Percentiles rank a stretch among this genome's conserved stretches.
Conservation (phyloP, 1,140 invertebrate species). For the Apis laboriosa region DNA sequence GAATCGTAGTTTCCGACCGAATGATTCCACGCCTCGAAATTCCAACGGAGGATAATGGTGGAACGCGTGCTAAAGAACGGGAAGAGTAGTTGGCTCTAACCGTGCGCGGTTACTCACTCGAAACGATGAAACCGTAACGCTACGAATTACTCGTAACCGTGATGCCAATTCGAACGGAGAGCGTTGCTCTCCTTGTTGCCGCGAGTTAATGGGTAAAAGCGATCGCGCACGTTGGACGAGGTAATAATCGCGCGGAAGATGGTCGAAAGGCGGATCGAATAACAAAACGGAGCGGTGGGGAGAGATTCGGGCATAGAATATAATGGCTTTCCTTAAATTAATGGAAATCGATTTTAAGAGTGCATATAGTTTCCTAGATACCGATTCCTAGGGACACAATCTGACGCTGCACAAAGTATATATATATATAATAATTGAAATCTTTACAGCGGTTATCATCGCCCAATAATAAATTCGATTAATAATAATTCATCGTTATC, state of each 20-base stretch:
- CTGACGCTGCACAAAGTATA: neutral
- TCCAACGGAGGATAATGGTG: too few species aligned
- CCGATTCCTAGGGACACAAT: neutral
- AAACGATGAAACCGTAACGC: constrained; percentile 28
- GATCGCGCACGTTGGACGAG: constrained; percentile 17
- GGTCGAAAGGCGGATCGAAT: neutral
- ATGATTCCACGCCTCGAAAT: too few species aligned
- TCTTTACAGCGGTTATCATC: neutral
- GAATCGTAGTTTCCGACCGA: too few species aligned
- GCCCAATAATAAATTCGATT: constrained; percentile 34
- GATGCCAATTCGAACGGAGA: neutral
- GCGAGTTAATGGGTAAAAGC: constrained; percentile 19
- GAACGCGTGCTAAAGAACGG: neutral
- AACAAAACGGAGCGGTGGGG: neutral
- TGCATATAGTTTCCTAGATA: neutral
- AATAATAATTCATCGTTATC: neutral
- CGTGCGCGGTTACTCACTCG: constrained; percentile 10
- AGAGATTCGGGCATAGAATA: constrained; percentile 21
- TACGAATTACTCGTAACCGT: constrained; percentile 44
- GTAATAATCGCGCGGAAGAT: constrained; percentile 34
- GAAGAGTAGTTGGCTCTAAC: neutral
- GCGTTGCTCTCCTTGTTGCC: constrained; percentile 4
- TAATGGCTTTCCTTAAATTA: constrained; percentile 51
- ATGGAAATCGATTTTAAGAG: constrained; percentile 60
- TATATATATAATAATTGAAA: constrained; percentile 44